Percentiles rank a stretch among this genome's conserved stretches.
phyloP scores from a whole-genome alignment of 2,888 invertebrate species.

The Terebella lapidaria region DNA sequence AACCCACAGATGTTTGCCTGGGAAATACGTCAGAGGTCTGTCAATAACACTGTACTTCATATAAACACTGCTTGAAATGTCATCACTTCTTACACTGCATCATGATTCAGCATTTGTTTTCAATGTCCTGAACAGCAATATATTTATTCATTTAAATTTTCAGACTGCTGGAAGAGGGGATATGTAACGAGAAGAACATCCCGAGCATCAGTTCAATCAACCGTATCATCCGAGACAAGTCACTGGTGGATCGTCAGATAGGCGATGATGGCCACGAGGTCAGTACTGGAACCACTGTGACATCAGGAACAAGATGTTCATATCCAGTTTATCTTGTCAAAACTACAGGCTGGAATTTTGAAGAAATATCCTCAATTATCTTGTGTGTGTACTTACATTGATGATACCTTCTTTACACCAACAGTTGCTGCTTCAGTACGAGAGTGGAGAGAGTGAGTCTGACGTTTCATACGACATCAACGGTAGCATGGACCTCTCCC shows the following conservation, averaged over 20 bases:
- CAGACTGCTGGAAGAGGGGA: conserved; percentile 47
- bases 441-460: too few relatives aligned
- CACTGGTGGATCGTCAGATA: conserved; percentile 4
- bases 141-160: conserved; percentile 9
- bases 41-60: not conserved
- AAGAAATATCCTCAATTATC: too few relatives aligned
- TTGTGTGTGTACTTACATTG: too few relatives aligned
- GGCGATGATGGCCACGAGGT: not conserved
- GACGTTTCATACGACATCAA: too few relatives aligned
- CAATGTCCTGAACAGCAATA: not conserved
- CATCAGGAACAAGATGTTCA: not conserved
- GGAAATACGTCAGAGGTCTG: conserved; percentile 52
- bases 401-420: too few relatives aligned
- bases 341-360: too few relatives aligned
- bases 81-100: not conserved
- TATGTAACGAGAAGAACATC: conserved; percentile 51
- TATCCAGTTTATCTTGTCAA: too few relatives aligned
- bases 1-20: conserved; percentile 55
- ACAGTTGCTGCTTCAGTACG: too few relatives aligned
- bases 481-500: too few relatives aligned
- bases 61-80: too few relatives aligned
- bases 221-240: conserved; percentile 49
- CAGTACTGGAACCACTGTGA: not conserved
- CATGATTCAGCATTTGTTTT: not conserved
- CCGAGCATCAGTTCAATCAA: conserved; percentile 54